A percentile compares a stretch with the other conserved stretches of the same genome.
These are phyloP conservation scores for Elgaria multicarinata DNA, from an alignment of 2,113 vertebrate species.

Conservation along the genomic window DNA sequence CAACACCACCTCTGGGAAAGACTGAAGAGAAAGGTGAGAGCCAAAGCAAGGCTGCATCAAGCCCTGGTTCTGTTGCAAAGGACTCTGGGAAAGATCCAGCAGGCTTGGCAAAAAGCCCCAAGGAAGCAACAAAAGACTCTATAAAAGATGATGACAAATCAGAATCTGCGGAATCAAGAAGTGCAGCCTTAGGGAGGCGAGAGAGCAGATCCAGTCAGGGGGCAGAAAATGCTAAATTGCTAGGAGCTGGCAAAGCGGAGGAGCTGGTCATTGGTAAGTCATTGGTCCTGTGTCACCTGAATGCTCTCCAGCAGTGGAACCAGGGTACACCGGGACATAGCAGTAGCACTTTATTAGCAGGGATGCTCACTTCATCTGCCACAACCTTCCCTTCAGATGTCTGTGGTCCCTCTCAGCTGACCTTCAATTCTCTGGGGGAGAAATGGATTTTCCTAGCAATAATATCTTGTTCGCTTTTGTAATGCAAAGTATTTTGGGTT, in stretches of 20 bases:
- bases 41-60: not conserved
- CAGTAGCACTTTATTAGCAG: too few relatives aligned
- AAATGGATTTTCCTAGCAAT: too few relatives aligned
- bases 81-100: not conserved
- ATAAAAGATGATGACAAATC: not conserved
- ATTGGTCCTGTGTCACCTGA: not conserved
- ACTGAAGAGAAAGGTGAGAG: conserved; percentile 45
- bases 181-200: not conserved
- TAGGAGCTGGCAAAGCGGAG: conserved; percentile 26
- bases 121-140: conserved; percentile 29
- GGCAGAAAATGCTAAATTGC: accelerated
- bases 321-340: too few relatives aligned
- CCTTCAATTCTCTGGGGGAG: too few relatives aligned
- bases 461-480: too few relatives aligned
- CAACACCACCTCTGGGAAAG: conserved; percentile 5
- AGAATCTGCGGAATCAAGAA: not conserved
- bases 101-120: conserved; percentile 26
- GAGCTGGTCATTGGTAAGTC: conserved; percentile 55
- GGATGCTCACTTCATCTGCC: too few relatives aligned
- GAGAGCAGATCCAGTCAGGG: not conserved
- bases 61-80: conserved; percentile 8
- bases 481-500: too few relatives aligned
- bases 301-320: not conserved
- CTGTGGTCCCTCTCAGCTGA: too few relatives aligned
- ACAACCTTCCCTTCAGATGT: too few relatives aligned